Conservation (phyloP, 2,797 vertebrate species). For the Acomys russatus region DNA sequence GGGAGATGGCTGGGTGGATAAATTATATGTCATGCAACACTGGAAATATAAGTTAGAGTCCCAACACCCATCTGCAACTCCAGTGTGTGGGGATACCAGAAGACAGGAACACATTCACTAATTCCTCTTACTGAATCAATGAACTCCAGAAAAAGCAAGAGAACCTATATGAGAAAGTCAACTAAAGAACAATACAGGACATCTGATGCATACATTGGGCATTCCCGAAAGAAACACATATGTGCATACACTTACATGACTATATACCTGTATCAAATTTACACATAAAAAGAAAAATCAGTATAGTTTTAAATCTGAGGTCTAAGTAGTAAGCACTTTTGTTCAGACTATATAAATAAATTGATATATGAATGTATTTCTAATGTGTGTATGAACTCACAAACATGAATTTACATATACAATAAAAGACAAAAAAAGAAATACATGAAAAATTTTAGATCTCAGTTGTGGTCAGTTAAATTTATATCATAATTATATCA, state of each 20-base stretch:
- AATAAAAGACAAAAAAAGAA: not conserved
- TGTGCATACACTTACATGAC: not conserved
- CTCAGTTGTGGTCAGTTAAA: not conserved
- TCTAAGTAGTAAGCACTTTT: not conserved
- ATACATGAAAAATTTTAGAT: not conserved
- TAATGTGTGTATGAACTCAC: not conserved
- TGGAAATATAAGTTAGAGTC: not conserved
- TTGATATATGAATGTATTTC: not conserved
- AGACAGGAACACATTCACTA: not conserved
- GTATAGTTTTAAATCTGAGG: not conserved
- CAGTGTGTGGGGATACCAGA: not conserved
- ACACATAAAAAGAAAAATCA: not conserved
- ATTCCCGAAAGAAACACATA: not conserved
- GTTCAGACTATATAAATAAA: not conserved
- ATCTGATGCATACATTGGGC: not conserved
- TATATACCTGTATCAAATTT: too few species aligned
- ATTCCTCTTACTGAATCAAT: not conserved
- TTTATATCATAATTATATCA: not conserved
- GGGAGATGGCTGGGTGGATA: not conserved
- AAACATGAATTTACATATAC: not conserved
- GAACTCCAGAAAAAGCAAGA: not conserved
- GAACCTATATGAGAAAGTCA: not conserved
- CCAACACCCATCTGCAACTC: not conserved
- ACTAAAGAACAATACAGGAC: not conserved
- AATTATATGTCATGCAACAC: not conserved